These are phyloP conservation scores for Argyra leucocephala DNA, from an alignment of 2,888 invertebrate genomes.

Conservation along the genomic window DNA sequence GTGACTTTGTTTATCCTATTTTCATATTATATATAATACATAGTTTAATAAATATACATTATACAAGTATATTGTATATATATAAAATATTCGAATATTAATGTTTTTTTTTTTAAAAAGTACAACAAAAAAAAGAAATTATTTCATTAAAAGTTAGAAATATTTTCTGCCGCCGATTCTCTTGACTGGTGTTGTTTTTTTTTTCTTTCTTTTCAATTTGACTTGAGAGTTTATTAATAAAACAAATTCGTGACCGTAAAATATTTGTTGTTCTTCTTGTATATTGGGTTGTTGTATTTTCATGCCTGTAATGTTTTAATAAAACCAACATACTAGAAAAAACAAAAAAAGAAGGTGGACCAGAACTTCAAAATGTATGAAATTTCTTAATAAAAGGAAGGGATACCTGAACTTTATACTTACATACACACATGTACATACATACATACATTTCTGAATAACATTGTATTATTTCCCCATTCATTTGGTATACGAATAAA, in stretches of 20 bases:
- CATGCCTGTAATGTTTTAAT: no score
- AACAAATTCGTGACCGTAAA: not conserved
- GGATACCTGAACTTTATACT: no score
- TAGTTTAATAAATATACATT: not conserved
- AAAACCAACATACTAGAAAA: not conserved
- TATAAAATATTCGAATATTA: not conserved
- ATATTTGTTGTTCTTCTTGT: no score
- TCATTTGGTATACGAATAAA: not conserved
- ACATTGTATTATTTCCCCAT: not conserved
- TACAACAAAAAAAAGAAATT: no score
- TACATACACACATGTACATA: not conserved
- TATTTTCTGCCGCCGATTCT: no score
- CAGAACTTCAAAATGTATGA: not conserved
- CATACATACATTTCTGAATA: not conserved
- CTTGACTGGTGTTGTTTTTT: no score
- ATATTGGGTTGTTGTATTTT: not conserved
- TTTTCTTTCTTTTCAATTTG: not conserved
- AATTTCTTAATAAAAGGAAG: not conserved
- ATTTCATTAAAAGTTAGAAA: no score
- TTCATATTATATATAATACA: not conserved
- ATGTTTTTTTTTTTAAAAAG: not conserved
- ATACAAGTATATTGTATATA: not conserved
- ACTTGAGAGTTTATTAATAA: not conserved
- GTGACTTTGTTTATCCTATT: conserved; percentile 6
- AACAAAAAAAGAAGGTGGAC: not conserved